Conservation (phyloP, 1,140 invertebrate genomes). For the Danaus melanippus region DNA sequence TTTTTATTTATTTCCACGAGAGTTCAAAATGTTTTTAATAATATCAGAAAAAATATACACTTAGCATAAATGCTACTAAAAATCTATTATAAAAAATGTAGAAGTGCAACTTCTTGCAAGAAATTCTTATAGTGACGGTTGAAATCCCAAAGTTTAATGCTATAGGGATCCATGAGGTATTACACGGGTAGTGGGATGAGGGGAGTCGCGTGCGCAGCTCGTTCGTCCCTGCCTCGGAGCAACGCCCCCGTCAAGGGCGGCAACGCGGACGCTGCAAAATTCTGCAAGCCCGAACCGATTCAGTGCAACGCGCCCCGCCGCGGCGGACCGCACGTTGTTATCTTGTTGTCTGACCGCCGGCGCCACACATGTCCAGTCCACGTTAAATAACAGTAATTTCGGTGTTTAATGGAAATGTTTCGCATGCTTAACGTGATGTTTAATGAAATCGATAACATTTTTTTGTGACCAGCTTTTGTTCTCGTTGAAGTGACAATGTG, state of each 20-base stretch:
- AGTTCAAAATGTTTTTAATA: too few species aligned
- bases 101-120: too few species aligned
- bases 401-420: slow-evolving; percentile 63
- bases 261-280: slow-evolving; percentile 71
- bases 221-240: slow-evolving; percentile 66
- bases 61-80: too few species aligned
- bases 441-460: slow-evolving; percentile 21
- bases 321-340: slow-evolving; percentile 53
- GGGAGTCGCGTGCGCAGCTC: slow-evolving; percentile 64
- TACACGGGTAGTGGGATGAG: slow-evolving; percentile 41
- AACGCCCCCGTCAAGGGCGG: slow-evolving; percentile 70
- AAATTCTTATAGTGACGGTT: too few species aligned
- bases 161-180: slow-evolving; percentile 17
- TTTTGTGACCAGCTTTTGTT: slow-evolving; percentile 28
- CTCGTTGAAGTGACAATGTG: slow-evolving; percentile 37
- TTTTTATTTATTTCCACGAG: too few species aligned
- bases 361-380: slow-evolving; percentile 52
- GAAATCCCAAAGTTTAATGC: too few species aligned
- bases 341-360: slow-evolving; percentile 27
- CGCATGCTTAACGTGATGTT: slow-evolving; percentile 53
- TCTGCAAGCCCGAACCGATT: slow-evolving; percentile 65
- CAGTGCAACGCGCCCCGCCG: slow-evolving; percentile 70
- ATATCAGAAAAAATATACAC: too few species aligned
- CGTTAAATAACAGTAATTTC: slow-evolving; percentile 67
- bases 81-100: too few species aligned